Evolutionary conservation across 2,888 invertebrate species (phyloP).

Genomic region (Trisateles emortualis): DNA sequence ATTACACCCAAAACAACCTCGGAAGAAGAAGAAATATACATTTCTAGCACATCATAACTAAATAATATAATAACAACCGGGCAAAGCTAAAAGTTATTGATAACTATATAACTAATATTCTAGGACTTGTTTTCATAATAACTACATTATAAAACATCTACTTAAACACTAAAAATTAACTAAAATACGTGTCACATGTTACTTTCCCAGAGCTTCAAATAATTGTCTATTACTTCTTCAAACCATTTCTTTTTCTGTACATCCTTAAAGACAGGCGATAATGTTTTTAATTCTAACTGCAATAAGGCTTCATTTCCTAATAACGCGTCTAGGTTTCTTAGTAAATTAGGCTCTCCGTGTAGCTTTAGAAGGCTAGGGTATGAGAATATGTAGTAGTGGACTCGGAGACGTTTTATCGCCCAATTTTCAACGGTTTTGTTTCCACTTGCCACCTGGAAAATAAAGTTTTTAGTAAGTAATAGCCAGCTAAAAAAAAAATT

Average conservation of each 20-base stretch:
- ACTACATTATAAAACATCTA: slow-evolving; percentile 37
- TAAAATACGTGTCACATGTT: slow-evolving; percentile 89
- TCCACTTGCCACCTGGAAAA: slow-evolving; percentile 89
- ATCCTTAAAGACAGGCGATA: slow-evolving; percentile 93
- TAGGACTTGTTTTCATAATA: slow-evolving; percentile 14
- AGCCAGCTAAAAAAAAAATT: too few species aligned
- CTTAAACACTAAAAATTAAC: slow-evolving; percentile 37
- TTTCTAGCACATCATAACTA: too few species aligned
- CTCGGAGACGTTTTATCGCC: slow-evolving; percentile 90
- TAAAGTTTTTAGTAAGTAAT: too few species aligned
- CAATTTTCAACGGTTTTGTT: slow-evolving; percentile 92
- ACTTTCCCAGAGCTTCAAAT: slow-evolving; percentile 95
- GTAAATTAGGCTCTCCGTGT: slow-evolving; percentile 91
- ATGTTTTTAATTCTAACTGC: slow-evolving; percentile 92
- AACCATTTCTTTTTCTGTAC: slow-evolving; percentile 93
- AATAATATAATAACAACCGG: slow-evolving; percentile 15
- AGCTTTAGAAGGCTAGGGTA: slow-evolving; percentile 93
- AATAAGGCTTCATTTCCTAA: slow-evolving; percentile 94
- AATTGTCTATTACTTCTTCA: slow-evolving; percentile 95
- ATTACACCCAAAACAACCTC: too few species aligned
- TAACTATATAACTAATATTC: slow-evolving; percentile 14
- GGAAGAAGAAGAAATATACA: too few species aligned
- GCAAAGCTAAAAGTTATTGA: slow-evolving; percentile 19
- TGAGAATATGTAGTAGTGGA: slow-evolving; percentile 93
- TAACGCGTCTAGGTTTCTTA: slow-evolving; percentile 90